phyloP scores from a whole-genome alignment of 2,888 invertebrate species.

The Lasius platythorax region DNA sequence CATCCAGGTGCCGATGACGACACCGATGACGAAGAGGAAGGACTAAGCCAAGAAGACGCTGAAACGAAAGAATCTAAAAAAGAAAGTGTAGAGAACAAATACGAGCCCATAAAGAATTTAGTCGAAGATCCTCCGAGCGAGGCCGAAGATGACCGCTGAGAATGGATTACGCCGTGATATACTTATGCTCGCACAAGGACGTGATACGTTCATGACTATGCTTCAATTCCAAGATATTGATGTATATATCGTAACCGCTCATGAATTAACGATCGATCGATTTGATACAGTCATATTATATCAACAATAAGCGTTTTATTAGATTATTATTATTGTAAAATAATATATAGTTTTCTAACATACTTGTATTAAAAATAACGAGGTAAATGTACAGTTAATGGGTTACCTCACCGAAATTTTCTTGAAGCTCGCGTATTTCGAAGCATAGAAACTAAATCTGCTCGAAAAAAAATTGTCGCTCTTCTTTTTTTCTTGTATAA shows the following conservation, averaged over 20 bases:
- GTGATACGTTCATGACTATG: background rate
- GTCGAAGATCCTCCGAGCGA: constrained; percentile 80
- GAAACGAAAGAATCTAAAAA: constrained; percentile 42
- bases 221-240: background rate
- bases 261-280: background rate
- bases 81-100: constrained; percentile 61
- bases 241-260: background rate
- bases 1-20: constrained; percentile 90
- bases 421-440: background rate
- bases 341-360: constrained; percentile 19
- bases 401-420: background rate
- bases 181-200: background rate
- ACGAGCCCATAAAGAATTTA: constrained; percentile 79
- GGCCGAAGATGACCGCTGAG: constrained; percentile 59
- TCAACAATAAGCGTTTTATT: constrained; percentile 55
- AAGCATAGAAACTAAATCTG: background rate
- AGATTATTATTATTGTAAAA: constrained; percentile 52
- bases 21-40: constrained; percentile 86
- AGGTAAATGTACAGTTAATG: background rate
- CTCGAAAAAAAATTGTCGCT: no score
- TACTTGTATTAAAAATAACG: constrained; percentile 29
- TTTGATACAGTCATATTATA: background rate
- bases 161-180: background rate
- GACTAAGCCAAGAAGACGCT: constrained; percentile 23
- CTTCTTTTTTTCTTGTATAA: no score